Evolutionary conservation across 2,797 vertebrate species (phyloP).

Genomic region (Craterocephalus amniculus): DNA sequence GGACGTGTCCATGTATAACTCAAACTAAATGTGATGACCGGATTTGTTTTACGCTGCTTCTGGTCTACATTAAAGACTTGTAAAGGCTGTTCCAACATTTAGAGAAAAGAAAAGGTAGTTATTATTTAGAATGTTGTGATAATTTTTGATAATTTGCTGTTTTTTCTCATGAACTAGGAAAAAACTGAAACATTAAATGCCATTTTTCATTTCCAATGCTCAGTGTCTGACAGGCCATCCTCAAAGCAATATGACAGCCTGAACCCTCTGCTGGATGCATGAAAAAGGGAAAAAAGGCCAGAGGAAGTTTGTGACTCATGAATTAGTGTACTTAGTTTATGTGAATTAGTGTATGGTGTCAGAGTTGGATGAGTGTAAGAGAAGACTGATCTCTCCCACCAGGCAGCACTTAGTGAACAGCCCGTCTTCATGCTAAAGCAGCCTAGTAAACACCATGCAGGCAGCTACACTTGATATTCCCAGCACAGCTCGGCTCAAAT

Average conservation of each 20-base stretch:
- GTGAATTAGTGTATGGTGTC: slow-evolving; percentile 21
- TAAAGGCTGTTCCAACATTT: background rate
- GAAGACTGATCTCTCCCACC: slow-evolving; percentile 45
- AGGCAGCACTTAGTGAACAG: slow-evolving; percentile 63
- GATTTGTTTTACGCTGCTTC: background rate
- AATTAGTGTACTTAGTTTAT: slow-evolving; percentile 1
- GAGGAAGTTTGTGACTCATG: background rate
- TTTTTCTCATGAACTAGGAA: background rate
- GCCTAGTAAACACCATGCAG: slow-evolving; percentile 52
- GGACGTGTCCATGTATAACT: background rate
- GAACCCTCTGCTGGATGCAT: background rate
- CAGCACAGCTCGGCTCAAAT: slow-evolving; percentile 61
- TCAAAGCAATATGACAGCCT: background rate
- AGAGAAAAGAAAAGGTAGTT: accelerated
- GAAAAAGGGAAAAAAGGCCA: background rate
- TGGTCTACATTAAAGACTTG: background rate
- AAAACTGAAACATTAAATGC: background rate
- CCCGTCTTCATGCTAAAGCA: slow-evolving; percentile 55
- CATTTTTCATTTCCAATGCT: background rate
- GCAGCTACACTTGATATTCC: slow-evolving; percentile 71
- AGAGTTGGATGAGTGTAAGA: slow-evolving; percentile 16
- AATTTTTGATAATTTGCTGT: background rate
- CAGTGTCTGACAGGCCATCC: background rate
- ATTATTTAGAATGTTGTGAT: background rate
- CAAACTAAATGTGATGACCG: background rate